Evolutionary conservation across 37 sponge, comb jelly and placozoan genomes (phyloP), one percentile per base, ranked within the genome.

Genomic region (Tethya wilhelma): DNA sequence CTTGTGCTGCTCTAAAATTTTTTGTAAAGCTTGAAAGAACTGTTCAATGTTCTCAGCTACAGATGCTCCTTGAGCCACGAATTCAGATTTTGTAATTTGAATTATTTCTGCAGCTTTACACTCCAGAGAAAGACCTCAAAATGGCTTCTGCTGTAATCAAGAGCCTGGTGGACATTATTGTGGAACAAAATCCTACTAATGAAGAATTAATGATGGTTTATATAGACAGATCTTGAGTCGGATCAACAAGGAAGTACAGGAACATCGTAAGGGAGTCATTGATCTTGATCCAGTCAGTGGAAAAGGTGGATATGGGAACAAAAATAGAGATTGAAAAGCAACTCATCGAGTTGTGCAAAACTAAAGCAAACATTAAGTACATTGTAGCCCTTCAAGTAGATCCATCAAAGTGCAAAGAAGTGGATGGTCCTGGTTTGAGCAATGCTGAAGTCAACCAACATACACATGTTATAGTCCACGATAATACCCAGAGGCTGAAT

Each of bases 401-500:
- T n/a, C n/a, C n/a, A n/a, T n/a, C n/a, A n/a, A n/a, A n/a, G n/a
- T n/a, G n/a, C n/a, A n/a, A n/a, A n/a, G n/a, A n/a, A n/a, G n/a
- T n/a, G n/a, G n/a, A n/a, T n/a, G n/a, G n/a, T n/a, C n/a, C n/a
- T n/a, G n/a, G n/a, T n/a, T n/a, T n/a, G n/a, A n/a, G n/a, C n/a
- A n/a, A n/a, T n/a, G n/a, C n/a, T n/a, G n/a, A n/a, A n/a, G n/a
- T n/a, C n/a, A n/a, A n/a, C n/a, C n/a, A n/a, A n/a, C n/a, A n/a
- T n/a, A n/a, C n/a, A n/a, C n/a, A n/a, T n/a, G n/a, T n/a, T n/a
- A n/a, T n/a, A n/a, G n/a, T n/a, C n/a, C n/a, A n/a, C n/a, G n/a
- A n/a, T 79, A 68, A 67, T 68, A 79, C 26, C 79, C 67, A 40
- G 26, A 79, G 22, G 67, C 53, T n/a, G n/a, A n/a, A n/a, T n/a